phyloP scores from a whole-genome alignment of 2,797 vertebrate species.

The Poeciliopsis gracilis region DNA sequence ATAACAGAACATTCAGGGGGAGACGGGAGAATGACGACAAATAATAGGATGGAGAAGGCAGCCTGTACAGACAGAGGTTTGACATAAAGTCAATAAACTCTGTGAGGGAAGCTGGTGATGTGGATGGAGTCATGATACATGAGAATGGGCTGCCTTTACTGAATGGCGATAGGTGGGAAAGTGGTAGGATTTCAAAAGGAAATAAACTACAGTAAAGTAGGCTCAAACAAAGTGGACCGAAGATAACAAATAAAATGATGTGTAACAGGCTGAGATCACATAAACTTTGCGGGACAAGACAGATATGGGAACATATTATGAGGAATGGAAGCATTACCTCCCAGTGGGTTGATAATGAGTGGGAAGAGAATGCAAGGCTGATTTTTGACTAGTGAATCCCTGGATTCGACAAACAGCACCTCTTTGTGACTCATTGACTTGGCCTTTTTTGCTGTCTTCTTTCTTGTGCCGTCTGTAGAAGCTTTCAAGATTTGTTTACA shows the following conservation, averaged over 20 bases:
- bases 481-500: conserved; percentile 39
- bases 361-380: conserved; percentile 28
- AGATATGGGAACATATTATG: conserved; percentile 38
- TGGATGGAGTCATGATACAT: conserved; percentile 42
- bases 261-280: conserved; percentile 24
- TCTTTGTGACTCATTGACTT: conserved; percentile 64
- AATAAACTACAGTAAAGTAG: conserved; percentile 17
- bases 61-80: conserved; percentile 47
- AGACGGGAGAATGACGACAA: conserved; percentile 60
- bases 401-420: conserved; percentile 55
- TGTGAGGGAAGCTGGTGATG: conserved; percentile 36
- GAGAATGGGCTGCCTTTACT: conserved; percentile 3
- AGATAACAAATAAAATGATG: conserved; percentile 39
- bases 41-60: conserved; percentile 45
- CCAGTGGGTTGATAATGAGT: conserved; percentile 32
- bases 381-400: conserved; percentile 50
- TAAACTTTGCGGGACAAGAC: background rate
- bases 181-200: conserved; percentile 31
- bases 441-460: conserved; percentile 32
- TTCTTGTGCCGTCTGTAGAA: conserved; percentile 37
- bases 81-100: conserved; percentile 58
- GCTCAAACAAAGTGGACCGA: conserved; percentile 32
- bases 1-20: conserved; percentile 59
- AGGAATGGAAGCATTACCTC: conserved; percentile 55
- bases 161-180: conserved; percentile 18